Evolutionary conservation across 2,797 vertebrate genomes (phyloP).

Genomic region (Lindbergichthys nudifrons): DNA sequence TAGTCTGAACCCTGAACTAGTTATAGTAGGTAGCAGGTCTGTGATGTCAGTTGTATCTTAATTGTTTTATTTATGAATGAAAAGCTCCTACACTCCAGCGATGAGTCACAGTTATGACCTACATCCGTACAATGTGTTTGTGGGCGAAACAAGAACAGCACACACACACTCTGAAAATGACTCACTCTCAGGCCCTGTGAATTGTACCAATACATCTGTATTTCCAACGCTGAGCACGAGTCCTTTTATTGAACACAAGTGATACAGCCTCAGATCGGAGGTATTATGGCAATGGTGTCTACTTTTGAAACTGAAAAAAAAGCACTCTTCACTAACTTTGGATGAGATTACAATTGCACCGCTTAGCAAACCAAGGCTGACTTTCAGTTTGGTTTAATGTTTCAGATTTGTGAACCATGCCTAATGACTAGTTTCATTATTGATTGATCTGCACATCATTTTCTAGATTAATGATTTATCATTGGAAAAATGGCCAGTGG

Average conservation of each 20-base stretch:
- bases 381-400: no score
- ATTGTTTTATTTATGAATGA: constrained; percentile 72
- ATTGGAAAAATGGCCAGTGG: no score
- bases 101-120: constrained; percentile 72
- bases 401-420: no score
- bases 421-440: no score
- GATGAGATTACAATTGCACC: no score
- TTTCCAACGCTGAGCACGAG: not conserved
- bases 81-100: constrained; percentile 53
- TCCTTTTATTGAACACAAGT: not conserved
- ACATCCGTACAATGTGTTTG: constrained; percentile 41
- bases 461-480: no score
- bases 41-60: constrained; percentile 24
- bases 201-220: not conserved
- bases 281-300: not conserved
- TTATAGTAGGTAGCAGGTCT: constrained; percentile 8
- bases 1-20: not conserved
- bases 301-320: no score
- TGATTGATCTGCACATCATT: no score
- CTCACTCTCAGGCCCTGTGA: constrained; percentile 17
- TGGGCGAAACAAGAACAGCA: constrained; percentile 29
- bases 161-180: constrained; percentile 14
- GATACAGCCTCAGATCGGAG: not conserved
- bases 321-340: no score
- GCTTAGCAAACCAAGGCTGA: no score